These are phyloP conservation scores for Drosophila dunni DNA, from an alignment of 1,140 invertebrate species.

Conservation along the genomic window DNA sequence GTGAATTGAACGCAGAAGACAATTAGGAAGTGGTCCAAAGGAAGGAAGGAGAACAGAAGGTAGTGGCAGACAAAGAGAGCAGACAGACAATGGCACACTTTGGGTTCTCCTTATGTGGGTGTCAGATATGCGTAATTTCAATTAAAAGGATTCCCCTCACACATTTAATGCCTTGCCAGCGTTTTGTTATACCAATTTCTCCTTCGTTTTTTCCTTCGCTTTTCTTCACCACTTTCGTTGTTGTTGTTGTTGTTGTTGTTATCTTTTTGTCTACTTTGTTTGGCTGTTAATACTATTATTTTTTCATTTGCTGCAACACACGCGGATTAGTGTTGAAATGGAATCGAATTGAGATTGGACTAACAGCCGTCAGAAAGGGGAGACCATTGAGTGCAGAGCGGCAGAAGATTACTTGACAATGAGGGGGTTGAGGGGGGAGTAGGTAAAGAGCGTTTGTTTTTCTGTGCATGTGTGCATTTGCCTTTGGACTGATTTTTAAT, in stretches of 20 bases:
- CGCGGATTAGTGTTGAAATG: slow-evolving; percentile 64
- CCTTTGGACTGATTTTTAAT: slow-evolving; percentile 64
- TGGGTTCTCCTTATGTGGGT: slow-evolving; percentile 15
- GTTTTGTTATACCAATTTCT: slow-evolving; percentile 10
- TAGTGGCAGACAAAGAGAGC: neutral
- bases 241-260: too few species aligned
- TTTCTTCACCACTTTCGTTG: neutral
- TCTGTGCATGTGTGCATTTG: slow-evolving; percentile 38
- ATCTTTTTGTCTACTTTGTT: slow-evolving; percentile 38
- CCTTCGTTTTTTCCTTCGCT: slow-evolving; percentile 13
- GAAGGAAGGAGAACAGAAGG: neutral
- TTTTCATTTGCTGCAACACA: slow-evolving; percentile 69
- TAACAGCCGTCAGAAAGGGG: neutral
- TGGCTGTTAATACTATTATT: slow-evolving; percentile 68
- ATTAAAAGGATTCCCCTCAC: slow-evolving; percentile 40
- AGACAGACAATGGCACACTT: slow-evolving; percentile 10
- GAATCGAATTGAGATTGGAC: slow-evolving; percentile 49
- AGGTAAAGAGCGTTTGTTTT: neutral
- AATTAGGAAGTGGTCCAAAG: slow-evolving; percentile 73
- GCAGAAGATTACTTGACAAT: neutral
- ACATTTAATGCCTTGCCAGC: slow-evolving; percentile 24
- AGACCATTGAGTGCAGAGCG: neutral
- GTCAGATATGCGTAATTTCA: slow-evolving; percentile 57
- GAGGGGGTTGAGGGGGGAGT: neutral
- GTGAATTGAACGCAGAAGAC: slow-evolving; percentile 65